These are phyloP conservation scores for Latrodectus geometricus DNA, from an alignment of 1,140 invertebrate species.

Conservation along the genomic window DNA sequence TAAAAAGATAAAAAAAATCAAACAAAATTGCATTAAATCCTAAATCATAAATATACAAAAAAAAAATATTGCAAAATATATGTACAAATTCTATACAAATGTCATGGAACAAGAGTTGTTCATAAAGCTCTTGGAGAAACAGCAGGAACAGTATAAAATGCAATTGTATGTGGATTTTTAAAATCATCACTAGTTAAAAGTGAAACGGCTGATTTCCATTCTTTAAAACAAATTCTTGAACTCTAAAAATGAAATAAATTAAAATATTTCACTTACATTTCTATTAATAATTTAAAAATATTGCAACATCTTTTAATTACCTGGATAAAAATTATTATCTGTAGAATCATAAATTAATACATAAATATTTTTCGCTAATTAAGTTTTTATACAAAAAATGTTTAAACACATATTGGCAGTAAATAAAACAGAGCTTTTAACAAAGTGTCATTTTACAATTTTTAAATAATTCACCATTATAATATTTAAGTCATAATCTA, in stretches of 20 bases:
- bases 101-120: background rate
- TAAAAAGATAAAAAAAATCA: background rate
- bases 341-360: too few species aligned
- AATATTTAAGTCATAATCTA: too few species aligned
- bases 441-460: too few species aligned
- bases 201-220: conserved; percentile 48
- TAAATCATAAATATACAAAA: background rate
- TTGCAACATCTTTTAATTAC: too few species aligned
- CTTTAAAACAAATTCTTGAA: conserved; percentile 59
- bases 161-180: conserved; percentile 34
- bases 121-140: conserved; percentile 38
- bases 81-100: conserved; percentile 6
- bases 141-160: conserved; percentile 32
- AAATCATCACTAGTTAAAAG: conserved; percentile 20
- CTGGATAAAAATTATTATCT: too few species aligned
- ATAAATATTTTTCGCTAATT: too few species aligned
- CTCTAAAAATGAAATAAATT: conserved; percentile 32
- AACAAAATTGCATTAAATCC: background rate
- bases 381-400: too few species aligned
- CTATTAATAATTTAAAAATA: too few species aligned
- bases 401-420: too few species aligned
- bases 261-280: background rate
- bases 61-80: background rate
- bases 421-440: too few species aligned
- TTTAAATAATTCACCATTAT: too few species aligned